Base-by-base conservation (phyloP, 2,113 vertebrate genomes). In the Thamnophis sirtalis region DNA sequence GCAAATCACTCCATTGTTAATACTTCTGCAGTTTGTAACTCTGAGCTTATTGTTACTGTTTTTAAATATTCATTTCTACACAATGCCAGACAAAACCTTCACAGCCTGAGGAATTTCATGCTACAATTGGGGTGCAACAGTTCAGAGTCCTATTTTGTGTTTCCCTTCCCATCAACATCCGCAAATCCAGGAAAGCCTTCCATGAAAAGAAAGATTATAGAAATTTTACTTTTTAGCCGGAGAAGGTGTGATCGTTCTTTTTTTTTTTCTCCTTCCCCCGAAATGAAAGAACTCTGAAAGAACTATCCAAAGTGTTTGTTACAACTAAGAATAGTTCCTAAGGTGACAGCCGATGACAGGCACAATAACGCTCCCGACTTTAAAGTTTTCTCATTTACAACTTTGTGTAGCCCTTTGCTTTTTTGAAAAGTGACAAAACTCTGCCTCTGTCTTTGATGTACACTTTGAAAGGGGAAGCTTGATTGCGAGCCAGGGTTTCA, bases 361-460 rank as follows among this genome's bases (percentile, higher is more conserved):
- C 88, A 94, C 95, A 92, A 91, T 93, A 92, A 92, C 53, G 63
- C 53, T 95, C 90, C 55, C 26, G 90, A 89, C 95, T 90, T 93
- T 19, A 90, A 95, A 93, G 86, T 95, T 96, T 95, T 96, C 93
- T 88, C 53, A 84, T 93, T 96, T 95, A n/a, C 86, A 93, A 60
- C 90, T 33, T 50, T 0, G 28, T 84, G 3, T 56, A 33, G 92
- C 92, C 89, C 26, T 56, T 7, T 7, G 54, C 89, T 95, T 93
- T 93, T 93, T 92, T 89, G 91, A 95, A 92, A 87, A 88, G 60
- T 55, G 86, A 90, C 89, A 94, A 91, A 93, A 22, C 95, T 95
- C 85, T 43, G 9, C 28, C 60, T 94, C 53, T 91, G 86, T 50
- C 56, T 89, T 88, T 63, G 89, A 86, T 94, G 88, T 89, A 84